phyloP scores from a whole-genome alignment of 2,797 vertebrate species.

The Typhlichthys eigenmanni region DNA sequence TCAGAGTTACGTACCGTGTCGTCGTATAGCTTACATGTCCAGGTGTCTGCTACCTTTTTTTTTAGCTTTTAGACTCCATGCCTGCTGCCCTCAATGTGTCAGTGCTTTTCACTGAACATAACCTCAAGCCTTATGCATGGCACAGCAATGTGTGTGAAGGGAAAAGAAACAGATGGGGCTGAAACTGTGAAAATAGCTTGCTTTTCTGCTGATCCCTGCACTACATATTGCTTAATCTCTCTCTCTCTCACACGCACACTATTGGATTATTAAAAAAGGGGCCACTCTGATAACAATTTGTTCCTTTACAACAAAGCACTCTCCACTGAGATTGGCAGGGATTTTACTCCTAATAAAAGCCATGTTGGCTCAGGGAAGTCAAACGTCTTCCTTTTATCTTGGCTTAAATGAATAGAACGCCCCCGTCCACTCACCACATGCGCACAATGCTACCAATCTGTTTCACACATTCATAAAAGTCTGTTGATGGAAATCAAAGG shows the following conservation, averaged over 20 bases:
- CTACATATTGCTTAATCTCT: background rate
- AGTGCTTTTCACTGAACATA: no score
- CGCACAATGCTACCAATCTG: constrained; percentile 19
- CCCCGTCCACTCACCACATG: constrained; percentile 8
- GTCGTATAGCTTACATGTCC: no score
- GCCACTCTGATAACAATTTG: constrained; percentile 5
- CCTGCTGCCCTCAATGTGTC: no score
- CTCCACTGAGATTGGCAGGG: constrained; percentile 24
- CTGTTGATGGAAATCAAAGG: constrained; percentile 24
- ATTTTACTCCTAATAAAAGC: constrained; percentile 33
- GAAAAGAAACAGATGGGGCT: background rate
- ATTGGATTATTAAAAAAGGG: background rate
- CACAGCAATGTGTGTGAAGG: background rate
- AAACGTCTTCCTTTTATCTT: constrained; percentile 25
- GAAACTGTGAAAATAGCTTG: constrained; percentile 12
- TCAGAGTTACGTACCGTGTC: no score
- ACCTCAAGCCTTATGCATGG: no score
- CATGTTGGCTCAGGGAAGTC: constrained; percentile 31
- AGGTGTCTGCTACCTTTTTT: no score
- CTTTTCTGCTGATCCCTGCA: constrained; percentile 22
- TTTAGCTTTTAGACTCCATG: no score
- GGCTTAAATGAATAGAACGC: constrained; percentile 15
- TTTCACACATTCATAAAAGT: constrained; percentile 13
- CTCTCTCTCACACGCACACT: constrained; percentile 4
- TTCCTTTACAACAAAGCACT: background rate